Percentiles rank a stretch among this genome's conserved stretches.
Conservation (phyloP, 2,797 vertebrate species). For the Taenioides sp. region DNA sequence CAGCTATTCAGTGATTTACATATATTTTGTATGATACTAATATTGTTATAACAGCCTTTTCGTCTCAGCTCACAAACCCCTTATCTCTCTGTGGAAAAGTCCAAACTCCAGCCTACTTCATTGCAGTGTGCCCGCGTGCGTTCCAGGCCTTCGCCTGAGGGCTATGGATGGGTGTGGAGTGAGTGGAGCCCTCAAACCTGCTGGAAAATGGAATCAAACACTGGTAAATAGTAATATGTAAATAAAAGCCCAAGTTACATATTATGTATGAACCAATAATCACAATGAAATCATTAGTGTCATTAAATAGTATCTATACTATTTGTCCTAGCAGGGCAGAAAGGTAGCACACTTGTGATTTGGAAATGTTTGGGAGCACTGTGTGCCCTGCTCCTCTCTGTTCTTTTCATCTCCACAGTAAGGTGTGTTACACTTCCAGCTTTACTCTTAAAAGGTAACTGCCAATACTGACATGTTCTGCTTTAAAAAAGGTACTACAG, state of each 20-base stretch:
- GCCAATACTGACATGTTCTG: background rate
- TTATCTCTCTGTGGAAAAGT: background rate
- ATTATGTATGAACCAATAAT: background rate
- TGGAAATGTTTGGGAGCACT: background rate
- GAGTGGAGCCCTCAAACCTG: background rate
- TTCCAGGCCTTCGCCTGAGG: background rate
- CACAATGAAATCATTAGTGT: background rate
- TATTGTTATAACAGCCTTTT: background rate
- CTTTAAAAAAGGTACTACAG: conserved; percentile 21
- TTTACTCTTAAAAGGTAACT: background rate
- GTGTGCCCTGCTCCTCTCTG: background rate
- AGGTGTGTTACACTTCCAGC: background rate
- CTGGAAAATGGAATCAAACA: background rate
- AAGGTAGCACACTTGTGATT: background rate
- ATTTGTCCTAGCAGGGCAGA: background rate
- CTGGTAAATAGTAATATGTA: background rate
- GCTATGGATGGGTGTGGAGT: background rate
- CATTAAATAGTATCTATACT: background rate
- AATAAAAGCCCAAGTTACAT: background rate
- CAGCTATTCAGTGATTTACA: background rate
- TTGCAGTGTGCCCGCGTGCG: background rate
- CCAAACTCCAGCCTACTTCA: background rate
- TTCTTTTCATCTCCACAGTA: background rate
- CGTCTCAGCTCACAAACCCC: background rate
- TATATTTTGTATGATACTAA: background rate